These are phyloP conservation scores for Hypomesus transpacificus DNA, from an alignment of 2,113 vertebrate species.

Conservation along the genomic window DNA sequence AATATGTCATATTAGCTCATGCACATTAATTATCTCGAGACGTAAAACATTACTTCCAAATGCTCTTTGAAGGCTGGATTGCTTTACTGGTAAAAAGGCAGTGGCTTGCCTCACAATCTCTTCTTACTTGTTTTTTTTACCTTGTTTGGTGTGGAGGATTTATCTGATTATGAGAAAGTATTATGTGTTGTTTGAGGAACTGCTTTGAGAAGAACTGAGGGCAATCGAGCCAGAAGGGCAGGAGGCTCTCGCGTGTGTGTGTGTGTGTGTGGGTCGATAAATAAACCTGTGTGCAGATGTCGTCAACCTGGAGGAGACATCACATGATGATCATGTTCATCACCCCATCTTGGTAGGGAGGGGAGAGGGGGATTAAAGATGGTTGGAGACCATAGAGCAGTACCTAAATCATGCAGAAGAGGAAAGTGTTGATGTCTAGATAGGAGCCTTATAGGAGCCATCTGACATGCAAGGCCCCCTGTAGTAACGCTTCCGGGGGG, in stretches of 20 bases:
- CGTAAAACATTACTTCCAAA: too few species aligned
- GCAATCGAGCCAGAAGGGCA: background rate
- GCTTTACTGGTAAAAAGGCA: too few species aligned
- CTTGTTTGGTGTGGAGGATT: too few species aligned
- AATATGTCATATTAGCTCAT: too few species aligned
- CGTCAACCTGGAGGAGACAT: background rate
- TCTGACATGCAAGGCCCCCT: conserved; percentile 25
- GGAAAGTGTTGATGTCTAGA: conserved; percentile 25
- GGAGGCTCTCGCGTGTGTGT: too few species aligned
- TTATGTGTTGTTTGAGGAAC: background rate
- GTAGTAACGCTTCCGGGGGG: background rate
- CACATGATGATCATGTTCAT: too few species aligned
- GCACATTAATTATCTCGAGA: too few species aligned
- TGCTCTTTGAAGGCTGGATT: too few species aligned
- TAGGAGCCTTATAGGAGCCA: conserved; percentile 18
- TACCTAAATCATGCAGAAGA: conserved; percentile 52
- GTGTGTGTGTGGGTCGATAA: conserved; percentile 36
- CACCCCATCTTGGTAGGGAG: conserved; percentile 2
- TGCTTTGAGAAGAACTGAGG: background rate
- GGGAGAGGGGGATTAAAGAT: conserved; percentile 16
- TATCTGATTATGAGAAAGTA: too few species aligned
- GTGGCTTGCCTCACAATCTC: too few species aligned
- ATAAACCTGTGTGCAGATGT: conserved; percentile 60
- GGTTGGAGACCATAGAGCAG: background rate
- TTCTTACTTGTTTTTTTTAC: too few species aligned